phyloP scores from a whole-genome alignment of 37 sponge, comb jelly and placozoan genomes.

The Spongilla lacustris region DNA sequence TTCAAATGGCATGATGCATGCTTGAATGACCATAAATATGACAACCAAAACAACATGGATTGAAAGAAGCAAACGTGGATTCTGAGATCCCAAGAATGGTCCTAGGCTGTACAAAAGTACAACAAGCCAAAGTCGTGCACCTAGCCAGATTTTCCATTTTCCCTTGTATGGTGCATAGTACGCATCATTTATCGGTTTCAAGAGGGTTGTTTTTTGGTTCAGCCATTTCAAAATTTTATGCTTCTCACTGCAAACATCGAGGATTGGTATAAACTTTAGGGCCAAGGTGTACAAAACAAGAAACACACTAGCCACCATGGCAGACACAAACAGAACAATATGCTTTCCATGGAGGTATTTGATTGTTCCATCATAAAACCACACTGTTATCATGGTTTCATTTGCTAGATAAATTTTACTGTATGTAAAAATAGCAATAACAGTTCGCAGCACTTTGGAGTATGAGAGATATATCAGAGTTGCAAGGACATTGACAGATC shows the following conservation, averaged over 20 bases:
- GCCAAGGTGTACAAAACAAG: slow-evolving; percentile 5
- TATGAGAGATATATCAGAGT: slow-evolving; percentile 53
- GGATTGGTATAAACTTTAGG: not conserved
- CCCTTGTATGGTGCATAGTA: slow-evolving; percentile 49
- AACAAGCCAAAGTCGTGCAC: slow-evolving; percentile 13
- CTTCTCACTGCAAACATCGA: not conserved
- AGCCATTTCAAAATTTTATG: too few relatives aligned
- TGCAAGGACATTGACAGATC: slow-evolving; percentile 25
- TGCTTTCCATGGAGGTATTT: not conserved
- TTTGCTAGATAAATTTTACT: too few relatives aligned
- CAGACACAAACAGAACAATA: slow-evolving; percentile 14
- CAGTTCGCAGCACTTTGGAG: slow-evolving; percentile 41
- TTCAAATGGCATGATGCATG: too few relatives aligned
- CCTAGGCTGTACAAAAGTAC: not conserved
- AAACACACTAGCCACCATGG: not conserved
- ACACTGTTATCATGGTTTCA: too few relatives aligned
- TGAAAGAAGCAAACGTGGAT: too few relatives aligned
- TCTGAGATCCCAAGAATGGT: too few relatives aligned
- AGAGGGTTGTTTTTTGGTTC: too few relatives aligned
- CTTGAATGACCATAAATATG: too few relatives aligned
- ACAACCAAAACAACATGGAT: too few relatives aligned
- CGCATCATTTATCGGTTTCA: too few relatives aligned
- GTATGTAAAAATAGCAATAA: slow-evolving; percentile 27
- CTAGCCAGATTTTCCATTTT: slow-evolving; percentile 35
- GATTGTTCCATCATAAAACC: too few relatives aligned